phyloP scores from a whole-genome alignment of 1,140 invertebrate species.

The Magallana gigas region DNA sequence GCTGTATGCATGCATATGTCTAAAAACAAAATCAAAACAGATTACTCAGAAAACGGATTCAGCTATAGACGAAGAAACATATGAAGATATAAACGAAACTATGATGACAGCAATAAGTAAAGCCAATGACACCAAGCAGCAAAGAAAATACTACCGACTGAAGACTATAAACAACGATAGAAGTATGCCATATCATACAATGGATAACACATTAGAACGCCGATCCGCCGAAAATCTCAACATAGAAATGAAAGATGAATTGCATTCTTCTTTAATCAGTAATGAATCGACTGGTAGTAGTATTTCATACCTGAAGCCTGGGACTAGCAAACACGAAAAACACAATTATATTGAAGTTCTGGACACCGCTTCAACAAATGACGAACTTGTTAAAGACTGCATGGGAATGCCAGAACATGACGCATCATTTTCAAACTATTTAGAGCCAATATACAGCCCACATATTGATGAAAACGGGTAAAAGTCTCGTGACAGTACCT shows the following conservation, averaged over 20 bases:
- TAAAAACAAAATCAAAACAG: neutral
- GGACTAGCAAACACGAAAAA: neutral
- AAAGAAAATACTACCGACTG: neutral
- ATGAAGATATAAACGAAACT: neutral
- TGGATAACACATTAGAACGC: neutral
- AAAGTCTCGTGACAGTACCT: too few species aligned
- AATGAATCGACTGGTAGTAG: neutral
- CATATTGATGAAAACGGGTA: too few species aligned
- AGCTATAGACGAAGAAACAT: neutral
- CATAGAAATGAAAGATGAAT: too few species aligned
- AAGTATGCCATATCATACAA: neutral
- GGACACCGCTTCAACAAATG: neutral
- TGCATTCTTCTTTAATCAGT: neutral
- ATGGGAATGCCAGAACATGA: too few species aligned
- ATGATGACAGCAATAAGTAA: neutral
- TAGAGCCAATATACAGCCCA: too few species aligned
- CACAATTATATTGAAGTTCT: conserved; percentile 1
- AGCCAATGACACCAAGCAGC: neutral
- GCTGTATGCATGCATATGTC: neutral
- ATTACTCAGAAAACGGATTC: too few species aligned
- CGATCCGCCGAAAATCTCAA: neutral
- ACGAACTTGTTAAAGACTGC: neutral
- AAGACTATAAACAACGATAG: neutral
- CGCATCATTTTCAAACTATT: too few species aligned
- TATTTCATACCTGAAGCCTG: neutral